A percentile compares a stretch with the other conserved stretches of the same genome.
Evolutionary conservation across 1,140 invertebrate genomes (phyloP).

Genomic region (Neodiprion fabricii): DNA sequence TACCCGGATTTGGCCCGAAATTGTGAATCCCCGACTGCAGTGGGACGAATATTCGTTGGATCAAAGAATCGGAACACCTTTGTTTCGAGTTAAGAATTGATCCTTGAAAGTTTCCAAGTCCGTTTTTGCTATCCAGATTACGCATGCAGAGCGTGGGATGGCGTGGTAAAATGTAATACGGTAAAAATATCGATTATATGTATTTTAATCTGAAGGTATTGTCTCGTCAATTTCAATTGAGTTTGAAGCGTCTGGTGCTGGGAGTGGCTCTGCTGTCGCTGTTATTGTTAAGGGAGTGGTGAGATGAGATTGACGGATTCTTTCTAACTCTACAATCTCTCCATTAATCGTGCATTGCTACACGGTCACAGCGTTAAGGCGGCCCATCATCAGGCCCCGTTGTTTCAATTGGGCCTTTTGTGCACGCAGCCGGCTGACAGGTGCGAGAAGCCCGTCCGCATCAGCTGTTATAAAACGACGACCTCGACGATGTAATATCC

Average conservation of each 20-base stretch:
- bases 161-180: no score
- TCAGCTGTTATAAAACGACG: background rate
- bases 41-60: no score
- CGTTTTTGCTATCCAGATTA: no score
- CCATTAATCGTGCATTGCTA: background rate
- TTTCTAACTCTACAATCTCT: background rate
- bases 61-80: no score
- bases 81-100: no score
- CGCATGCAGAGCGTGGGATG: no score
- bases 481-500: background rate
- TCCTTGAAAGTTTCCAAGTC: no score
- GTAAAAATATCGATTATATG: no score
- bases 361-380: background rate
- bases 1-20: no score
- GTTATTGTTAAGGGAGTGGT: background rate
- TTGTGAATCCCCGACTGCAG: no score
- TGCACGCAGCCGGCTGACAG: background rate
- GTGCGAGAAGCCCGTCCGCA: background rate
- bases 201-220: background rate
- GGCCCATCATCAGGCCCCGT: background rate
- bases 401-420: constrained; percentile 3
- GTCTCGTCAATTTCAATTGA: background rate
- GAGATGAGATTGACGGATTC: background rate
- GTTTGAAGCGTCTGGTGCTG: background rate
- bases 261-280: background rate